Conservation (phyloP, 1,140 invertebrate genomes). For the Caenorhabditis remanei region DNA sequence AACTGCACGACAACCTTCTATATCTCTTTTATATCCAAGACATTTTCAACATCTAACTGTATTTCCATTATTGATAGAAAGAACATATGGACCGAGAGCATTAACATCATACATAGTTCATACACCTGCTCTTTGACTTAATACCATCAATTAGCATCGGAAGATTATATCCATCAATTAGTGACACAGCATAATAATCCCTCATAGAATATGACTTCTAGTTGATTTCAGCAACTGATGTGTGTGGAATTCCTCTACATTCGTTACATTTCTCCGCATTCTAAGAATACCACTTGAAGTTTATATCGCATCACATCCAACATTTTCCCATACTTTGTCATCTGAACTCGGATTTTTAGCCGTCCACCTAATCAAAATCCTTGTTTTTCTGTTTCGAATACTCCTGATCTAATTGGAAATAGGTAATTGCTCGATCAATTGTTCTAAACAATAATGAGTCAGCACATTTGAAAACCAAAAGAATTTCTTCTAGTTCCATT, state of each 20-base stretch:
- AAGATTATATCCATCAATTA: conserved; percentile 80
- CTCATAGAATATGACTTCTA: neutral
- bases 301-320: conserved; percentile 61
- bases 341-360: conserved; percentile 55
- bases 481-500: too few relatives aligned
- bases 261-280: conserved; percentile 78
- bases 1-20: conserved; percentile 79
- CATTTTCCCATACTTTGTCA: conserved; percentile 71
- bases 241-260: conserved; percentile 78
- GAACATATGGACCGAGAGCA: conserved; percentile 40
- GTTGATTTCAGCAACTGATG: conserved; percentile 76
- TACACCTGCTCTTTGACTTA: conserved; percentile 74
- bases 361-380: conserved; percentile 59
- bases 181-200: conserved; percentile 79
- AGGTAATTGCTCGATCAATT: conserved; percentile 66
- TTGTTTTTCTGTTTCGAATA: conserved; percentile 34
- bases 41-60: conserved; percentile 80
- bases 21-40: conserved; percentile 78
- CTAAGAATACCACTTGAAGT: neutral
- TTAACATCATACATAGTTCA: conserved; percentile 51
- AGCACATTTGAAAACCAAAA: too few relatives aligned
- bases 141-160: conserved; percentile 67
- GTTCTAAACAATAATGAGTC: neutral
- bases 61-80: conserved; percentile 74
- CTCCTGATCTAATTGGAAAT: conserved; percentile 64